These are phyloP conservation scores for Drosophila picticornis DNA, from an alignment of 2,888 invertebrate genomes.

Conservation along the genomic window DNA sequence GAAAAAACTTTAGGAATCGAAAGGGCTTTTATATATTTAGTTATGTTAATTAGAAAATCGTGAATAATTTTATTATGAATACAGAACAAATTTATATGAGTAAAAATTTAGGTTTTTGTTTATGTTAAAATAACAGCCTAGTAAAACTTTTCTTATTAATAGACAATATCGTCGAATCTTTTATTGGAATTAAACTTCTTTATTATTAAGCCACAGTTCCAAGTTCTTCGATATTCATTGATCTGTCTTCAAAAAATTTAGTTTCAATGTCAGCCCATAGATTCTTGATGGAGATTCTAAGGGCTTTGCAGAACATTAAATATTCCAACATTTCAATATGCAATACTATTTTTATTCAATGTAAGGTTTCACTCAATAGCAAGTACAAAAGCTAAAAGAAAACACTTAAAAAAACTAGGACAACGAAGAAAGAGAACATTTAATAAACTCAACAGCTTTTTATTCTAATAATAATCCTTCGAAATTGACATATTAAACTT, in stretches of 20 bases:
- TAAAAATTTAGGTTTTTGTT: background rate
- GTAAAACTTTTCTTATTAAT: background rate
- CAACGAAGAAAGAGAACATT: background rate
- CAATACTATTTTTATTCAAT: background rate
- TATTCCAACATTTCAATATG: background rate
- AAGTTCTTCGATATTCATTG: background rate
- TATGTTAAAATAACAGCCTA: background rate
- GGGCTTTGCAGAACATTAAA: background rate
- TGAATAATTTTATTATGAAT: no score
- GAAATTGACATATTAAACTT: background rate
- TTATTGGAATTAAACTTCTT: background rate
- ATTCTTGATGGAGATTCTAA: background rate
- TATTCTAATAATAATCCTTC: background rate
- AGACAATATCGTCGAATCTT: background rate
- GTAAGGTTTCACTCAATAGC: background rate
- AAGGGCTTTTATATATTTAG: background rate
- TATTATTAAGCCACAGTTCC: background rate
- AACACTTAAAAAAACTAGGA: background rate
- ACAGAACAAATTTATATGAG: no score
- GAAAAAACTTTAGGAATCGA: background rate
- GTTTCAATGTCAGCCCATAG: background rate
- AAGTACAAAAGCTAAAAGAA: background rate
- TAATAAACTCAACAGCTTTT: background rate
- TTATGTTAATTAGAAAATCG: no score
- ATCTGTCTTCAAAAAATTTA: background rate